Evolutionary conservation across 1,140 invertebrate genomes (phyloP).

Genomic region (Caenorhabditis elegans): DNA sequence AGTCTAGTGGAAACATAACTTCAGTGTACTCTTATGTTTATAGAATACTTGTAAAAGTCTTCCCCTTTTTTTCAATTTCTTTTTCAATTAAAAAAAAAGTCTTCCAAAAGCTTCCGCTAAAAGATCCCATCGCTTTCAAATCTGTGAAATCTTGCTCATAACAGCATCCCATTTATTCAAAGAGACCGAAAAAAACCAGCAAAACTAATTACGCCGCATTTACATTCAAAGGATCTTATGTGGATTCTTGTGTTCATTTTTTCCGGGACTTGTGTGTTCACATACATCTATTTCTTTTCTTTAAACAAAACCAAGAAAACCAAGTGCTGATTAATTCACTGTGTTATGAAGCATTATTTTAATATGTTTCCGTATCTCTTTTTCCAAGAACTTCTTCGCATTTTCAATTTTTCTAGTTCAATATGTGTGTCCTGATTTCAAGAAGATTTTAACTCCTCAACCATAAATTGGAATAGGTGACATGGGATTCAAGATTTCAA

Average conservation of each 20-base stretch:
- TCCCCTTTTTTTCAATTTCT: too few relatives aligned
- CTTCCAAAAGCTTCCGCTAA: too few relatives aligned
- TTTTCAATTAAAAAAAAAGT: too few relatives aligned
- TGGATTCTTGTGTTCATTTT: not conserved
- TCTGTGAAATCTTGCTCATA: too few relatives aligned
- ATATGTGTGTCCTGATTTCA: not conserved
- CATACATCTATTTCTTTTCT: not conserved
- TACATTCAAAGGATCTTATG: constrained; percentile 11
- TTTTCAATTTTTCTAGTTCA: not conserved
- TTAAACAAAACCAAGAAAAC: not conserved
- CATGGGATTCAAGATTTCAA: too few relatives aligned
- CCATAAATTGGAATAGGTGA: too few relatives aligned
- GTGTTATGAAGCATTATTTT: not conserved
- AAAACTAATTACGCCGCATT: constrained; percentile 17
- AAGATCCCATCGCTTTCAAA: too few relatives aligned
- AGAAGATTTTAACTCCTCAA: too few relatives aligned
- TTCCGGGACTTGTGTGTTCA: not conserved
- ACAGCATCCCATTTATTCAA: too few relatives aligned
- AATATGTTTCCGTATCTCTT: not conserved
- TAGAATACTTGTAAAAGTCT: too few relatives aligned
- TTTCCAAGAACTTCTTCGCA: not conserved
- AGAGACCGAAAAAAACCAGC: not conserved
- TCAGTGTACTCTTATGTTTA: too few relatives aligned
- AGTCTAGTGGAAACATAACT: too few relatives aligned
- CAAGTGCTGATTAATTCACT: constrained; percentile 8